phyloP scores from a whole-genome alignment of 2,797 vertebrate species.

The Falco columbarius region DNA sequence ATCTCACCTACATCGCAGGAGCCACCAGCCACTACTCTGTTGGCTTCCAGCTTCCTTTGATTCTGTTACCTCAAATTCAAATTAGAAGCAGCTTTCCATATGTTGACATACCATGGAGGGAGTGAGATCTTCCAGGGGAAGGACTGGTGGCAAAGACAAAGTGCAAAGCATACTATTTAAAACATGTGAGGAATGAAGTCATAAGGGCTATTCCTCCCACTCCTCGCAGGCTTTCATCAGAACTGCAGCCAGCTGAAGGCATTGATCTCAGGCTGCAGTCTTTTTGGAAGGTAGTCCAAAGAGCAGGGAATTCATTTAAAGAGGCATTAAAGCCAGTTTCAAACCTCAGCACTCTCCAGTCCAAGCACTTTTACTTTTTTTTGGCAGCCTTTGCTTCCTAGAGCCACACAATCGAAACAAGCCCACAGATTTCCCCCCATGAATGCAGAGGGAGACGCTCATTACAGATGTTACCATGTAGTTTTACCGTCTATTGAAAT shows the following conservation, averaged over 20 bases:
- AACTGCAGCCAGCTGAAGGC: slow-evolving; percentile 46
- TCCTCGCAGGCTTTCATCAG: background rate
- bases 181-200: slow-evolving; percentile 43
- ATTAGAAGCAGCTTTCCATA: background rate
- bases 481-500: background rate
- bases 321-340: slow-evolving; percentile 26
- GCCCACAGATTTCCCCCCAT: background rate
- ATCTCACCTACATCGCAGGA: background rate
- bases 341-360: background rate
- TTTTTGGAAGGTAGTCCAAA: slow-evolving; percentile 35
- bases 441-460: background rate
- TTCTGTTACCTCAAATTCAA: background rate
- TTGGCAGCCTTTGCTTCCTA: slow-evolving; percentile 1
- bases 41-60: background rate
- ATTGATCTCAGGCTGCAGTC: slow-evolving; percentile 18
- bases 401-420: background rate
- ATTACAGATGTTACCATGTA: background rate
- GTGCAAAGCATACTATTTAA: background rate
- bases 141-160: slow-evolving; percentile 1
- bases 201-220: slow-evolving; percentile 40
- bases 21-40: background rate
- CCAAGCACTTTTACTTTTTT: background rate
- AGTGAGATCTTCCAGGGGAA: background rate
- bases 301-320: background rate
- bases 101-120: background rate